phyloP scores from a whole-genome alignment of 2,888 invertebrate genomes.

The Synergus laeviventris region DNA sequence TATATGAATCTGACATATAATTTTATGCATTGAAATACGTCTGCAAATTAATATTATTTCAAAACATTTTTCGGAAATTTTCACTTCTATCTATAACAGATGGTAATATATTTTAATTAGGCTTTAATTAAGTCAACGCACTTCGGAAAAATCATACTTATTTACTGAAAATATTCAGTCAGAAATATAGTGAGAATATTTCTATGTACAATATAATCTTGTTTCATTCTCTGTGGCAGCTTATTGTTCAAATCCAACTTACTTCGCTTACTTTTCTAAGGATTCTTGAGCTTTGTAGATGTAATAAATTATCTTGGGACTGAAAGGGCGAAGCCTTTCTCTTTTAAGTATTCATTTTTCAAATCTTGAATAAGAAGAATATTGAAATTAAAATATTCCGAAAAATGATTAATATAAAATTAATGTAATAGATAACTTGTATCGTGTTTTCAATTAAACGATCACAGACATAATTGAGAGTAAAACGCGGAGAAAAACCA shows the following conservation, averaged over 20 bases:
- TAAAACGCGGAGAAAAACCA: slow-evolving; percentile 1
- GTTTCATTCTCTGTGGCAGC: slow-evolving; percentile 18
- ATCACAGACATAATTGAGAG: slow-evolving; percentile 5
- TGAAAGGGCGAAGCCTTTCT: not conserved
- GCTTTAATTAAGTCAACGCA: not conserved
- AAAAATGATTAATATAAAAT: not conserved
- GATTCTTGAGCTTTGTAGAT: slow-evolving; percentile 21
- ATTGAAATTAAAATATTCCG: not conserved
- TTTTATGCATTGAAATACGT: not conserved
- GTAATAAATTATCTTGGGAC: slow-evolving; percentile 18
- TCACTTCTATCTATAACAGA: not conserved
- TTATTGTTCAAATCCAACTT: slow-evolving; percentile 26
- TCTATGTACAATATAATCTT: not conserved
- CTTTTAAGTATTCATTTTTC: not conserved
- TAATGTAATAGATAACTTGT: not conserved
- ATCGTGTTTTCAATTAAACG: not conserved
- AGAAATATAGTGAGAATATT: not conserved
- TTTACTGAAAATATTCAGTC: not conserved
- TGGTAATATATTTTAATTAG: not conserved
- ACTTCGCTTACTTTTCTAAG: not conserved
- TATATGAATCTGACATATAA: not conserved
- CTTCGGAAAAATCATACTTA: not conserved
- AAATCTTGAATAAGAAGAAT: not conserved
- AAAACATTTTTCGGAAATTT: not conserved
- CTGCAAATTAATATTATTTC: not conserved